phyloP scores from a whole-genome alignment of 2,888 invertebrate genomes.

The Polietes domitor region DNA sequence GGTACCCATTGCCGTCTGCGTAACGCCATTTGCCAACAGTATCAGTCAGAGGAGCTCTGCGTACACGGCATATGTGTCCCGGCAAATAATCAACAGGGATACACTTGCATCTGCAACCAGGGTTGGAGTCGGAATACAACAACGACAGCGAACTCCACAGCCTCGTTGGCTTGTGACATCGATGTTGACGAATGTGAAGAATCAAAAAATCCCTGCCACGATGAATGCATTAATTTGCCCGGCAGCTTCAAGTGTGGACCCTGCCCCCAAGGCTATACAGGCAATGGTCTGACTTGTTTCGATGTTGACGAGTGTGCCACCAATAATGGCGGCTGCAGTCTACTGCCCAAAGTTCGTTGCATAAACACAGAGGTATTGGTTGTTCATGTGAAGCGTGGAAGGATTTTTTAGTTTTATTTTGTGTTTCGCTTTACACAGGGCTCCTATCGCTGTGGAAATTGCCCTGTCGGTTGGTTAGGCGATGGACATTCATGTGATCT shows the following conservation, averaged over 20 bases:
- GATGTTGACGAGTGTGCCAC: slow-evolving; percentile 94
- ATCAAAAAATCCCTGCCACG: slow-evolving; percentile 87
- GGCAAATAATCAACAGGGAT: slow-evolving; percentile 84
- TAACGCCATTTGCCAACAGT: slow-evolving; percentile 87
- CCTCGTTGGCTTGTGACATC: slow-evolving; percentile 84
- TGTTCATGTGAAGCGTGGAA: too few relatives aligned
- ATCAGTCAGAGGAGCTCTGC: slow-evolving; percentile 88
- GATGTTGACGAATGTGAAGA: slow-evolving; percentile 94
- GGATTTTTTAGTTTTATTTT: background rate
- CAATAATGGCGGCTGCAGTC: slow-evolving; percentile 94
- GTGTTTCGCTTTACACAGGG: too few relatives aligned
- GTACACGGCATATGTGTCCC: slow-evolving; percentile 93
- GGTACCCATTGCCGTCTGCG: slow-evolving; percentile 91
- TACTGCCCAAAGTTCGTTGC: slow-evolving; percentile 90
- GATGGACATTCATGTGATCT: slow-evolving; percentile 88
- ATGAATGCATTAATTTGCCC: slow-evolving; percentile 93
- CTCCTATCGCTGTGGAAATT: slow-evolving; percentile 91
- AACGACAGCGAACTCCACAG: slow-evolving; percentile 78
- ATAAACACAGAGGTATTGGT: slow-evolving; percentile 88
- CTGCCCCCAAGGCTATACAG: slow-evolving; percentile 93
- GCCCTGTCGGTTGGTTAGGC: slow-evolving; percentile 93
- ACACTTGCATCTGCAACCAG: slow-evolving; percentile 90
- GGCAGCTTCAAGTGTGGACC: slow-evolving; percentile 93
- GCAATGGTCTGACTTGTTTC: slow-evolving; percentile 91
- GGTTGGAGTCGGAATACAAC: slow-evolving; percentile 91